These are phyloP conservation scores for Micronisus gabar DNA, from an alignment of 2,113 vertebrate species.

Conservation along the genomic window DNA sequence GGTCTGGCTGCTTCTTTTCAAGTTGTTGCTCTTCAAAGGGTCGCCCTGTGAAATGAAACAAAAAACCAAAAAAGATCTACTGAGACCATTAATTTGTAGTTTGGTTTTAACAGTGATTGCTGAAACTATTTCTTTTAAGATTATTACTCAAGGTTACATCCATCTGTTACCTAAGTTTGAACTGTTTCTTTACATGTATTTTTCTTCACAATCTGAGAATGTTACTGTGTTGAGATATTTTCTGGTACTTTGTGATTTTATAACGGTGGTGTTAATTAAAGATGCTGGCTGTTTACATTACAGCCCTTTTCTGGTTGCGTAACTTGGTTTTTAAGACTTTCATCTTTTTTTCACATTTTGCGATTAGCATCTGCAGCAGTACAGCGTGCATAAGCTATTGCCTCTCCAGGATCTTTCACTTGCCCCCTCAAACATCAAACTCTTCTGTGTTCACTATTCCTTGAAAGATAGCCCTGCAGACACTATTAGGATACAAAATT, in stretches of 20 bases:
- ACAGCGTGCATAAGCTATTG: background rate
- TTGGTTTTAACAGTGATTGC: background rate
- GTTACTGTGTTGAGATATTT: background rate
- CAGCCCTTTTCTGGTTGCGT: background rate
- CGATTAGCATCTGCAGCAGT: background rate
- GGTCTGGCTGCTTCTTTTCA: background rate
- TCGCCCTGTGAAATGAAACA: background rate
- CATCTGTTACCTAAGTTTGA: background rate
- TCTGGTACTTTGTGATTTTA: background rate
- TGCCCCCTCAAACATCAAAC: background rate
- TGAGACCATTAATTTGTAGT: background rate
- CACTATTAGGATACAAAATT: background rate
- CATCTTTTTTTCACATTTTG: background rate
- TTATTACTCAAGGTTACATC: background rate
- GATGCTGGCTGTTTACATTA: background rate
- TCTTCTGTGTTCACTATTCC: background rate
- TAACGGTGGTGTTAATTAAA: background rate
- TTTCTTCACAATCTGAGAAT: background rate
- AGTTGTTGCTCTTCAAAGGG: background rate
- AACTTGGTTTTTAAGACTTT: background rate
- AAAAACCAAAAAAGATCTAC: fast-evolving
- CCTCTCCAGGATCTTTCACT: background rate
- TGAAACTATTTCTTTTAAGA: background rate
- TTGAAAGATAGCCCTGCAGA: background rate
- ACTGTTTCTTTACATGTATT: background rate